Base-by-base conservation (phyloP, 2,888 invertebrate genomes). In the Chydorus sphaericus region DNA sequence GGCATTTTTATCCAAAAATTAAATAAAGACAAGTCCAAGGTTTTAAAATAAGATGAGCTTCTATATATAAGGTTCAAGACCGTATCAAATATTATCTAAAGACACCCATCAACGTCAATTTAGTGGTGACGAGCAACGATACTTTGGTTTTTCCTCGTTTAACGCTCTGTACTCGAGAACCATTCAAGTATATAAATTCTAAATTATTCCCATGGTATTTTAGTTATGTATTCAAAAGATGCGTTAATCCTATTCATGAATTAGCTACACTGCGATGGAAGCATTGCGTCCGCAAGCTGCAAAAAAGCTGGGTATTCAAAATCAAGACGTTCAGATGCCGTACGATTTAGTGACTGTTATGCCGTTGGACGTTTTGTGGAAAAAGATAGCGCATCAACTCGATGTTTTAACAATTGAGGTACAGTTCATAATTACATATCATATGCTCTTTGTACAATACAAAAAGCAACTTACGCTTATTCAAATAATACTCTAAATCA, bases 181-280 rank as follows among this genome's bases (percentile, higher is more conserved):
- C 52, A 3, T 52, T 52, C 37, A 52, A 52, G 52, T 52, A 51
- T 28, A 6, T 1, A 26, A 16, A 51, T n/a, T 31, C 8, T n/a
- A 31, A 2, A 8, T 16, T 51, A 2, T 30, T 30, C 16, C 31
- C 20, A 29, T 11, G 14, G 36, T n/a, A 33, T 33, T 33, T 33
- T n/a, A n/a, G n/a, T n/a, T n/a, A n/a, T n/a, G n/a, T 2, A 6
- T 16, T 1, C 16, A 14, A 38, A 7, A 38, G 20, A 38, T 11
- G 20, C n/a, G 6, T 4, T 7, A 11, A 18, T 3, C 38, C 38
- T 11, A 7, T 30, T 16, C 33, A 36, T 51, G n/a, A 20, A 4
- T 6, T 2, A 51, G 51, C 20, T 16, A 14, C 23, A 29, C 52
- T 14, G 52, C 52, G 11, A 36, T 52, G 36, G 51, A 51, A 30